A percentile compares a stretch with the other conserved stretches of the same genome.
phyloP scores from a whole-genome alignment of 2,113 vertebrate genomes.

The Sciurus niger region DNA sequence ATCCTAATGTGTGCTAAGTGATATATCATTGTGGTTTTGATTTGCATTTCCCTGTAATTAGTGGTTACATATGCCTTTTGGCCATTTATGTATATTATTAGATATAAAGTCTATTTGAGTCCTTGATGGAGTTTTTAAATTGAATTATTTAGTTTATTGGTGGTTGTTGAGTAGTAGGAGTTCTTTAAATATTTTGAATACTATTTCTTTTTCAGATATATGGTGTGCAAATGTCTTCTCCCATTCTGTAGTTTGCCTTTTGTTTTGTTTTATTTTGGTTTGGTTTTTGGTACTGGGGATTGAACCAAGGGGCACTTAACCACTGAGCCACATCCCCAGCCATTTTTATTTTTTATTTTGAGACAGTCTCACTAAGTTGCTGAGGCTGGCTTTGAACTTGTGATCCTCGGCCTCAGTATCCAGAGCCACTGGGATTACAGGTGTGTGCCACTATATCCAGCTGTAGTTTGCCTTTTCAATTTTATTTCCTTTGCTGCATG shows the following conservation, averaged over 20 bases:
- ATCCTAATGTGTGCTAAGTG: not conserved
- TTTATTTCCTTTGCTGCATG: not conserved
- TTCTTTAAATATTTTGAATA: not conserved
- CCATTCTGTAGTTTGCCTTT: not conserved
- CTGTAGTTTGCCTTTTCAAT: not conserved
- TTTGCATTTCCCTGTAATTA: constrained; percentile 33
- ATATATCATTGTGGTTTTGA: not conserved
- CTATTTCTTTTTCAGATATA: not conserved
- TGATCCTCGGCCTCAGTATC: too few species aligned
- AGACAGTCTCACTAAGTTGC: too few species aligned
- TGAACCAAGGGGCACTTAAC: too few species aligned
- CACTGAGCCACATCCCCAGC: too few species aligned
- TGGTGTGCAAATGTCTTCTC: not conserved
- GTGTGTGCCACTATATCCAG: too few species aligned
- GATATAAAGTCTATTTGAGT: not conserved
- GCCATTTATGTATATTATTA: not conserved
- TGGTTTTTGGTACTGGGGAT: too few species aligned
- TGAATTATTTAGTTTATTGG: not conserved
- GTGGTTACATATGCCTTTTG: not conserved
- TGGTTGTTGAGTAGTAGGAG: not conserved
- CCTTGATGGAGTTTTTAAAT: not conserved
- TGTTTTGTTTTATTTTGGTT: too few species aligned
- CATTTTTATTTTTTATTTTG: too few species aligned
- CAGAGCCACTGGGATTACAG: too few species aligned
- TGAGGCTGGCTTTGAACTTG: too few species aligned